These are phyloP conservation scores for Pelvicachromis taeniatus DNA, from an alignment of 2,113 vertebrate species.

Conservation along the genomic window DNA sequence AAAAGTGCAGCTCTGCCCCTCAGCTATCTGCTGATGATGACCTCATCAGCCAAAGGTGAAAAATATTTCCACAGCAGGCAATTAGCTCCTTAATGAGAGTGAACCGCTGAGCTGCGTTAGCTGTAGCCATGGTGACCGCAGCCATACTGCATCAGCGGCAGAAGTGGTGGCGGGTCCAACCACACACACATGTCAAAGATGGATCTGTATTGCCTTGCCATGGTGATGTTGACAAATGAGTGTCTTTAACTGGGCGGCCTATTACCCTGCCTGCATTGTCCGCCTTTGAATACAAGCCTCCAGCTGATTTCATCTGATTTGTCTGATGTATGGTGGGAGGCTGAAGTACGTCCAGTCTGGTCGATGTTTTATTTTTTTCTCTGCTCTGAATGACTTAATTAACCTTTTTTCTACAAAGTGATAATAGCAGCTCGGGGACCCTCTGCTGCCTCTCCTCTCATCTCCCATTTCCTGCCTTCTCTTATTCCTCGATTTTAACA, in stretches of 20 bases:
- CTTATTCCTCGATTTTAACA: not conserved
- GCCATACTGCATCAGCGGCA: not conserved
- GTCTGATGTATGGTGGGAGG: not conserved
- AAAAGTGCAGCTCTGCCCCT: not conserved
- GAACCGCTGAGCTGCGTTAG: not conserved
- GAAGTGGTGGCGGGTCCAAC: not conserved
- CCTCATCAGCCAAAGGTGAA: conserved; percentile 22
- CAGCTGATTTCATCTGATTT: conserved; percentile 13
- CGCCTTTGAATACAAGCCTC: not conserved
- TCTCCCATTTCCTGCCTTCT: not conserved
- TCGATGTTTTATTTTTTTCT: not conserved
- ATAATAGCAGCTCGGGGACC: conserved; percentile 2
- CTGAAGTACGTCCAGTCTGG: not conserved
- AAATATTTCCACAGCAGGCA: conserved; percentile 36
- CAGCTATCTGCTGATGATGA: not conserved
- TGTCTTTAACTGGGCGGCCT: not conserved
- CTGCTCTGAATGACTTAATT: conserved; percentile 41
- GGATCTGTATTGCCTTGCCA: conserved; percentile 2
- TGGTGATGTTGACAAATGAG: conserved; percentile 60
- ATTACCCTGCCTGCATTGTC: not conserved
- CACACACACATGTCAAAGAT: not conserved
- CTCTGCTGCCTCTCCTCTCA: not conserved
- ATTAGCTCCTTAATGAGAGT: conserved; percentile 53
- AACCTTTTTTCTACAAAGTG: conserved; percentile 32
- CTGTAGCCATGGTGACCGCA: conserved; percentile 31